Percentiles rank a stretch among this genome's conserved stretches.
Evolutionary conservation across 2,113 vertebrate species (phyloP).

Genomic region (Cheirogaleus medius): DNA sequence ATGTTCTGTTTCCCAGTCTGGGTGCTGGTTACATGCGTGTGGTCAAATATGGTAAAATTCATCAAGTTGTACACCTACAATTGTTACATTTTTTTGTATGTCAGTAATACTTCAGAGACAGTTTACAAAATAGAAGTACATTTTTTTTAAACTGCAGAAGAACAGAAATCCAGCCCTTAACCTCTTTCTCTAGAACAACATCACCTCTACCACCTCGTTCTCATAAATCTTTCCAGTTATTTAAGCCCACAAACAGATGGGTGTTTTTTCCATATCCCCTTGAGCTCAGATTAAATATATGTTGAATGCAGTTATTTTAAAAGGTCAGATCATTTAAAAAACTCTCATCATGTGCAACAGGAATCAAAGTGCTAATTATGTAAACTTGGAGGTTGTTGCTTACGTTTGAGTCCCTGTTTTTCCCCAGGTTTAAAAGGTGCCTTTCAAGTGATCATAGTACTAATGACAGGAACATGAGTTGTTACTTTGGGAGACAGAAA

Average conservation of each 20-base stretch:
- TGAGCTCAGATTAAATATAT: slow-evolving; percentile 41
- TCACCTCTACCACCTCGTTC: not conserved
- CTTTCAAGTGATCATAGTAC: slow-evolving; percentile 9
- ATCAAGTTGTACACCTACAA: not conserved
- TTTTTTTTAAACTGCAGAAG: not conserved
- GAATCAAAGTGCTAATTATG: slow-evolving; percentile 48
- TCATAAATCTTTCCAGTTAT: not conserved
- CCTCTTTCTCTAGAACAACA: not conserved
- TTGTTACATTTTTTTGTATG: not conserved
- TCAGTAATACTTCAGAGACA: not conserved
- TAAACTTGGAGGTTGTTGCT: not conserved
- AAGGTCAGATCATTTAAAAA: slow-evolving; percentile 43
- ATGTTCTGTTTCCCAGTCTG: not conserved
- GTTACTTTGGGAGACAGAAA: slow-evolving; percentile 36
- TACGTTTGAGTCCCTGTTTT: not conserved
- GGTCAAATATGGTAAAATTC: not conserved
- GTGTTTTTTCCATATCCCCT: not conserved
- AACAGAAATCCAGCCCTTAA: not conserved
- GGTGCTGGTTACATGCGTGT: not conserved
- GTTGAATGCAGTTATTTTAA: slow-evolving; percentile 51
- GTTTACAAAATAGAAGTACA: not conserved
- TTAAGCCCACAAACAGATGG: slow-evolving; percentile 28
- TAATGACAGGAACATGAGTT: not conserved
- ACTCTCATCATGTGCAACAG: not conserved
- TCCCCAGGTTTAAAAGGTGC: not conserved